These are phyloP conservation scores for Furcula furcula DNA, from an alignment of 2,888 invertebrate species.

Conservation along the genomic window DNA sequence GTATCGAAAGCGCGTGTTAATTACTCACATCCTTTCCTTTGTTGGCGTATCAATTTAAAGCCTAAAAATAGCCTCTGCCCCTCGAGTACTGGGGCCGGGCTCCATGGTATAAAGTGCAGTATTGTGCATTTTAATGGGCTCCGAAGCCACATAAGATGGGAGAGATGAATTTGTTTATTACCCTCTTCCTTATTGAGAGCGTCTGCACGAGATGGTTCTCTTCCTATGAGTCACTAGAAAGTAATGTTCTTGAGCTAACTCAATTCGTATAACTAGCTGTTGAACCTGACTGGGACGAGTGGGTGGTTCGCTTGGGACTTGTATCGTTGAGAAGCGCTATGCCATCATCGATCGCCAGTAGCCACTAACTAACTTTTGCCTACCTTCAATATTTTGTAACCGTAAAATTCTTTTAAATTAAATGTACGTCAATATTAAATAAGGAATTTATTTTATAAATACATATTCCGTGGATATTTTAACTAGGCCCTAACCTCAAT, in stretches of 20 bases:
- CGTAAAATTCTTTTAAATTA: too few relatives aligned
- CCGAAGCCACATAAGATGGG: conserved; percentile 75
- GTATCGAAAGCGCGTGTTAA: conserved; percentile 71
- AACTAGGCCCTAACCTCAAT: too few relatives aligned
- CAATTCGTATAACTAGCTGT: conserved; percentile 63
- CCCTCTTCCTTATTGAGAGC: conserved; percentile 81
- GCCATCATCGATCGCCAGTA: conserved; percentile 8
- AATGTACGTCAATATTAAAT: too few relatives aligned
- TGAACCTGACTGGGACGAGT: conserved; percentile 46
- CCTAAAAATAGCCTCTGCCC: conserved; percentile 74
- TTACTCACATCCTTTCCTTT: conserved; percentile 77
- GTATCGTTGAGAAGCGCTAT: too few relatives aligned
- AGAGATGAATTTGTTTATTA: conserved; percentile 82
- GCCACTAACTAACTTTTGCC: too few relatives aligned
- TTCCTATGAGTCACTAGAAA: conserved; percentile 82
- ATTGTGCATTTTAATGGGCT: conserved; percentile 78
- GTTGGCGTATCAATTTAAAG: conserved; percentile 75
- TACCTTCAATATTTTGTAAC: too few relatives aligned
- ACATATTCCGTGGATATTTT: too few relatives aligned
- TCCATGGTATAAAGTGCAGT: conserved; percentile 74
- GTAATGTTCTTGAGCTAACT: conserved; percentile 74
- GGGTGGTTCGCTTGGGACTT: conserved; percentile 25
- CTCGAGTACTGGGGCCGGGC: conserved; percentile 52
- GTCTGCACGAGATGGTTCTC: conserved; percentile 79
- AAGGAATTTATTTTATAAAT: too few relatives aligned